These are phyloP conservation scores for Papilio gigon DNA, from an alignment of 2,888 invertebrate genomes.

Conservation along the genomic window DNA sequence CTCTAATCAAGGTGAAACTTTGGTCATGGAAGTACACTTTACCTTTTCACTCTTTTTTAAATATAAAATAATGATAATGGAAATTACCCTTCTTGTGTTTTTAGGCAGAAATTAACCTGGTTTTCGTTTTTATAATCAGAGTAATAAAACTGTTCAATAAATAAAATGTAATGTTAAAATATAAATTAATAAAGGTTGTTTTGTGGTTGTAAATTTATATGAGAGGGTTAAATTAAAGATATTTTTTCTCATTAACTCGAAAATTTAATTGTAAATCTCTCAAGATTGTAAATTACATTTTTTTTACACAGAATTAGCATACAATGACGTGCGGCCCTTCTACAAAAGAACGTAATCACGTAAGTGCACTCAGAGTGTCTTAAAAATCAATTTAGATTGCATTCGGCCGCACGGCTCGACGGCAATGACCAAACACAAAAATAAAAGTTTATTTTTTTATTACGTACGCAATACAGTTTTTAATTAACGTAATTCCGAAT, in stretches of 20 bases:
- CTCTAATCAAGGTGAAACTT: not conserved
- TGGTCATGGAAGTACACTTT: not conserved
- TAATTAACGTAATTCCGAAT: no score
- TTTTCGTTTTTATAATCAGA: not conserved
- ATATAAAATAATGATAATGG: no score
- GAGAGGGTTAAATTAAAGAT: not conserved
- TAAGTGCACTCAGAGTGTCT: slow-evolving; percentile 20
- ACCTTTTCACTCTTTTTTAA: no score
- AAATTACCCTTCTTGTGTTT: no score
- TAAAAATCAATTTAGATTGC: slow-evolving; percentile 22
- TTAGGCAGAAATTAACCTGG: not conserved
- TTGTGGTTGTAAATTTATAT: not conserved
- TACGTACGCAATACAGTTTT: no score
- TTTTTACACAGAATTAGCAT: slow-evolving; percentile 21
- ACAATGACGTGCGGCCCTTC: slow-evolving; percentile 17
- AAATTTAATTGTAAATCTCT: no score
- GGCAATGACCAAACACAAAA: not conserved
- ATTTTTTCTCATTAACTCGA: not conserved
- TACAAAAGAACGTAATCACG: slow-evolving; percentile 15
- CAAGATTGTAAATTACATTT: slow-evolving; percentile 18
- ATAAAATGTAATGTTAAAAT: not conserved
- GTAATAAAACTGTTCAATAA: not conserved
- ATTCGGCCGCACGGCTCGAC: not conserved
- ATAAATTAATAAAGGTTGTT: not conserved
- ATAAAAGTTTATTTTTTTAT: no score